phyloP scores from a whole-genome alignment of 2,797 vertebrate species.

The Sebastes itinus region DNA sequence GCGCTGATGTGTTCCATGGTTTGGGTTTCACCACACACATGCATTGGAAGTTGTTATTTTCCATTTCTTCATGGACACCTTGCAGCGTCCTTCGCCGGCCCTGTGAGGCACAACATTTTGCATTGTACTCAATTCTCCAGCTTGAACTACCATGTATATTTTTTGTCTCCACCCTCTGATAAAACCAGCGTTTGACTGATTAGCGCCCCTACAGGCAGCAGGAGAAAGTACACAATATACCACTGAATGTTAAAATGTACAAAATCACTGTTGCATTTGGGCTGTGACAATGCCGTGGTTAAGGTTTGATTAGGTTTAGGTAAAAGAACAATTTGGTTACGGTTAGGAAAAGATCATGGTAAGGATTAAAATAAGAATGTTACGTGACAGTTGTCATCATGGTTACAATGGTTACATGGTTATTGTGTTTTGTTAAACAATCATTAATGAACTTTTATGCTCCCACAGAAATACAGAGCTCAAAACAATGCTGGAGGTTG shows the following conservation, averaged over 20 bases:
- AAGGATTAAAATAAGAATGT: not conserved
- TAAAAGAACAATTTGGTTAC: not conserved
- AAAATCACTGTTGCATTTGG: too few relatives aligned
- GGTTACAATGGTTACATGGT: too few relatives aligned
- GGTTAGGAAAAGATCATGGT: not conserved
- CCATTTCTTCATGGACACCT: too few relatives aligned
- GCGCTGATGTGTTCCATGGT: too few relatives aligned
- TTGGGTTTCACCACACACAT: too few relatives aligned
- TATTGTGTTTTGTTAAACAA: not conserved
- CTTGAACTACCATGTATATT: not conserved
- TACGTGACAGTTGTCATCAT: not conserved
- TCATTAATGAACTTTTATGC: not conserved
- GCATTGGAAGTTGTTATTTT: too few relatives aligned
- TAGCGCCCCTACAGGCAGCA: too few relatives aligned
- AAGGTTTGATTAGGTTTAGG: not conserved
- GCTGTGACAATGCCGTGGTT: too few relatives aligned
- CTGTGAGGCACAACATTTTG: too few relatives aligned
- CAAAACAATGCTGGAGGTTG: conserved; percentile 81
- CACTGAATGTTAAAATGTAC: too few relatives aligned
- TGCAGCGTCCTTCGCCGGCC: too few relatives aligned
- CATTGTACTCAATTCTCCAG: not conserved
- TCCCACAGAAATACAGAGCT: conserved; percentile 76
- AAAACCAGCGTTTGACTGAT: not conserved
- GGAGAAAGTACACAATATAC: too few relatives aligned
- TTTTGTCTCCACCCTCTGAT: not conserved